phyloP scores from a whole-genome alignment of 35 echinoderm and acorn worm species.

The Amphiura filiformis region DNA sequence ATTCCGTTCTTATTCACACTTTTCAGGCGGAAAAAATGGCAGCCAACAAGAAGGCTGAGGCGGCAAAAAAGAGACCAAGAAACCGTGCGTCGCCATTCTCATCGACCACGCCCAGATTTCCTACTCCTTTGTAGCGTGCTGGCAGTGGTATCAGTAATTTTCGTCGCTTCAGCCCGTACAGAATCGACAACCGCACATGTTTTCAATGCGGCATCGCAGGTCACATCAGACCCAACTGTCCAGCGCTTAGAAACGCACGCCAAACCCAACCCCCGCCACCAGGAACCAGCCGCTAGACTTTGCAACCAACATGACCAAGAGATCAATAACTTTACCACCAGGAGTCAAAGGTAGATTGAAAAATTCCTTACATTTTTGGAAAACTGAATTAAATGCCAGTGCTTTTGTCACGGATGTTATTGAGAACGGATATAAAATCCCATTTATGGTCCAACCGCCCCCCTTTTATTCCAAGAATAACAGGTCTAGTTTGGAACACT shows the following conservation, averaged over 20 bases:
- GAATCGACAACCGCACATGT: conserved; percentile 14
- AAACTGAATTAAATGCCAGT: not conserved
- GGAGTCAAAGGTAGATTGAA: conserved; percentile 22
- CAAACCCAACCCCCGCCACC: not conserved
- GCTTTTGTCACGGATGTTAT: conserved; percentile 15
- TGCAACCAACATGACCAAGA: not conserved
- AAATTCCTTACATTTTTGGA: not conserved
- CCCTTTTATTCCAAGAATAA: conserved; percentile 21
- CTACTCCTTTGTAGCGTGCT: not conserved
- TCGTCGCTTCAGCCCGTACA: not conserved
- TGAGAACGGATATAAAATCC: conserved; percentile 12
- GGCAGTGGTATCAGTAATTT: not conserved
- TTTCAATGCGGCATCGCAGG: conserved; percentile 16
- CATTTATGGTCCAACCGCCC: not conserved
- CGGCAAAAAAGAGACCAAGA: not conserved
- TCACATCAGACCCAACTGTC: not conserved
- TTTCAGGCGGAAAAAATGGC: not conserved
- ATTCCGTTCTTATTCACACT: too few relatives aligned
- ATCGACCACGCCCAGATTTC: not conserved
- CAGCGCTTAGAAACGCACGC: not conserved
- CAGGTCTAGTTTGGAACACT: not conserved
- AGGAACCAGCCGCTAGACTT: not conserved
- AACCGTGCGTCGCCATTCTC: too few relatives aligned
- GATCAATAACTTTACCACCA: not conserved
- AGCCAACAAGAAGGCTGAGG: not conserved